Evolutionary conservation across 1,140 invertebrate species (phyloP).

Genomic region (Potamilus streckersoni): DNA sequence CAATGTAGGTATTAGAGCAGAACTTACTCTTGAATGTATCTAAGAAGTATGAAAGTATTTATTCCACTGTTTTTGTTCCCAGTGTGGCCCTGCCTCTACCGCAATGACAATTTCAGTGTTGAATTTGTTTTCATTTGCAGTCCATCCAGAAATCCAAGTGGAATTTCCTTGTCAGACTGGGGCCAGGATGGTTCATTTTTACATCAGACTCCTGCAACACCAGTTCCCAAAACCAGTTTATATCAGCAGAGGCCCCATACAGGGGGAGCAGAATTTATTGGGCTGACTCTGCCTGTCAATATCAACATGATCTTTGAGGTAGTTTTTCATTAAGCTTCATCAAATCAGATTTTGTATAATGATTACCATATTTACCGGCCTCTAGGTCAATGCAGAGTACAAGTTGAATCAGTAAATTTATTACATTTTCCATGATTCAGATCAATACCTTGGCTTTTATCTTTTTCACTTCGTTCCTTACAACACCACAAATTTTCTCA

Average conservation of each 20-base stretch:
- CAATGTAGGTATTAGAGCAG: too few species aligned
- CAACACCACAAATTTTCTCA: too few species aligned
- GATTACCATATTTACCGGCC: neutral
- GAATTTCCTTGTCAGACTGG: slow-evolving; percentile 51
- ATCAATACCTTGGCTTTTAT: too few species aligned
- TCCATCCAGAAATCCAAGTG: slow-evolving; percentile 50
- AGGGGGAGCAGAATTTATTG: slow-evolving; percentile 75
- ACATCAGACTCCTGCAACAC: too few species aligned
- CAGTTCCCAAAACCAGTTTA: slow-evolving; percentile 31
- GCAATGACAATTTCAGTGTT: neutral
- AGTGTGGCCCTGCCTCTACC: too few species aligned
- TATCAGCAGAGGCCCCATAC: slow-evolving; percentile 38
- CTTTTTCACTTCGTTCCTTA: too few species aligned
- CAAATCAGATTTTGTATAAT: neutral
- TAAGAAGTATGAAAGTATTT: too few species aligned
- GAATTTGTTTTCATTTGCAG: slow-evolving; percentile 20
- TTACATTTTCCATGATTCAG: too few species aligned
- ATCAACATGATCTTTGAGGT: slow-evolving; percentile 67
- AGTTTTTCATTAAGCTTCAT: slow-evolving; percentile 1
- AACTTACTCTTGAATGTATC: too few species aligned
- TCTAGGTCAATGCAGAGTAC: too few species aligned
- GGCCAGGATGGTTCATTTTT: slow-evolving; percentile 21
- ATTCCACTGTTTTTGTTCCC: too few species aligned
- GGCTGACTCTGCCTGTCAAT: slow-evolving; percentile 73
- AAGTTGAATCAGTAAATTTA: too few species aligned